phyloP scores from a whole-genome alignment of 2,888 invertebrate genomes.

The Caenorhabditis plicata region DNA sequence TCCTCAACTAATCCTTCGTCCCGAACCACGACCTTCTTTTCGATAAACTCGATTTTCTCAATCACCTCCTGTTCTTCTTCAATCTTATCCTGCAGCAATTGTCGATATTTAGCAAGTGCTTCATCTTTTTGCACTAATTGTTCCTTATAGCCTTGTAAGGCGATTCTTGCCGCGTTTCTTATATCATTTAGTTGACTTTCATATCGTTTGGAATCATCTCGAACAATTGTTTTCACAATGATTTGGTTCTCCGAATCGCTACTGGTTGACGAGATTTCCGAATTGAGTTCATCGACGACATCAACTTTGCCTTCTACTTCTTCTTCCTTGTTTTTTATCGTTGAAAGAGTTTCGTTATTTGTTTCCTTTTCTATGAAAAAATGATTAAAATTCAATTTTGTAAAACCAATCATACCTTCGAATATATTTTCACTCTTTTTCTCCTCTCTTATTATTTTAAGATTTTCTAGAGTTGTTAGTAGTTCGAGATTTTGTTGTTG shows the following conservation, averaged over 20 bases:
- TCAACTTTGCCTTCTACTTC: not conserved
- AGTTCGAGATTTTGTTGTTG: slow-evolving; percentile 39
- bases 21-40: slow-evolving; percentile 16
- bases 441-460: slow-evolving; percentile 15
- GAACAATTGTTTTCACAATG: slow-evolving; percentile 39
- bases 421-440: slow-evolving; percentile 40
- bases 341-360: slow-evolving; percentile 4
- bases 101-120: slow-evolving; percentile 49
- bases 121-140: slow-evolving; percentile 54
- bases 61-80: slow-evolving; percentile 21
- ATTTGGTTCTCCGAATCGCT: slow-evolving; percentile 7
- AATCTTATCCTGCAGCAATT: slow-evolving; percentile 37
- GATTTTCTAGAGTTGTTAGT: slow-evolving; percentile 17
- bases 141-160: slow-evolving; percentile 55
- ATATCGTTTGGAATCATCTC: slow-evolving; percentile 53
- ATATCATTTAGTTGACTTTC: slow-evolving; percentile 45
- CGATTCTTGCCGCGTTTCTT: slow-evolving; percentile 46
- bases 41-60: slow-evolving; percentile 4
- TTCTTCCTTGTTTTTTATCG: no score
- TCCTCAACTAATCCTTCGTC: slow-evolving; percentile 31
- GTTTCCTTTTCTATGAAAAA: not conserved
- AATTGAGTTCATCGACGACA: not conserved
- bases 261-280: not conserved
- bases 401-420: slow-evolving; percentile 21
- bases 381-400: not conserved